Evolutionary conservation across 2,888 invertebrate genomes (phyloP).

Genomic region (Tenodera sinensis): DNA sequence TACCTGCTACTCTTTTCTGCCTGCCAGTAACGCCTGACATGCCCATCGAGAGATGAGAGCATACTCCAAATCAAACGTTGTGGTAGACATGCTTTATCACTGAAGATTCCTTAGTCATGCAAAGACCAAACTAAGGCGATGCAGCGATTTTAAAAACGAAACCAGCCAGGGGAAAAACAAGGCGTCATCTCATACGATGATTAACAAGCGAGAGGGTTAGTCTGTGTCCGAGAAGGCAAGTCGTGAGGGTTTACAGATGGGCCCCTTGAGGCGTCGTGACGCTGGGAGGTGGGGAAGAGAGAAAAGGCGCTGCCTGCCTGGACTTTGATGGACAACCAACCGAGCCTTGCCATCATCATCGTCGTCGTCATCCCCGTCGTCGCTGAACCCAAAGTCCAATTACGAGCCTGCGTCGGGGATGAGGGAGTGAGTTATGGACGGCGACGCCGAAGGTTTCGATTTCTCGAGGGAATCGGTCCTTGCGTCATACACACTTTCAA

Average conservation of each 20-base stretch:
- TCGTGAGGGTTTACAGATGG: not conserved
- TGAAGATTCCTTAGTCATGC: not conserved
- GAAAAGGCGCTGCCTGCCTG: not conserved
- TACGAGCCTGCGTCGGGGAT: not conserved
- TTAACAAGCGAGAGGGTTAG: not conserved
- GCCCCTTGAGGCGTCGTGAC: constrained; percentile 3
- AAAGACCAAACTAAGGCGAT: not conserved
- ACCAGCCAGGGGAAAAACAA: not conserved
- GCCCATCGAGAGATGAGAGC: no score
- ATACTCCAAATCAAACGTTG: no score
- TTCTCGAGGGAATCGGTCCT: not conserved
- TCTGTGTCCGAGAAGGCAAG: not conserved
- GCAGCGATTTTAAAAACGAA: not conserved
- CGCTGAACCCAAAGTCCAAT: not conserved
- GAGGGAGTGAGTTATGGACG: not conserved
- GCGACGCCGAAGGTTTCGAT: not conserved
- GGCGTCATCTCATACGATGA: not conserved
- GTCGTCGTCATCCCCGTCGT: not conserved
- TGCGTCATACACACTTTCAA: not conserved
- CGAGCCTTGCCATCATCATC: not conserved
- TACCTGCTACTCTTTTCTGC: no score
- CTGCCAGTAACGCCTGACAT: no score
- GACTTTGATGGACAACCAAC: not conserved
- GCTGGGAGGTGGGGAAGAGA: not conserved
- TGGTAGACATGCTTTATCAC: not conserved